phyloP scores from a whole-genome alignment of 2,888 invertebrate species.

The Leptopilina myrica region DNA sequence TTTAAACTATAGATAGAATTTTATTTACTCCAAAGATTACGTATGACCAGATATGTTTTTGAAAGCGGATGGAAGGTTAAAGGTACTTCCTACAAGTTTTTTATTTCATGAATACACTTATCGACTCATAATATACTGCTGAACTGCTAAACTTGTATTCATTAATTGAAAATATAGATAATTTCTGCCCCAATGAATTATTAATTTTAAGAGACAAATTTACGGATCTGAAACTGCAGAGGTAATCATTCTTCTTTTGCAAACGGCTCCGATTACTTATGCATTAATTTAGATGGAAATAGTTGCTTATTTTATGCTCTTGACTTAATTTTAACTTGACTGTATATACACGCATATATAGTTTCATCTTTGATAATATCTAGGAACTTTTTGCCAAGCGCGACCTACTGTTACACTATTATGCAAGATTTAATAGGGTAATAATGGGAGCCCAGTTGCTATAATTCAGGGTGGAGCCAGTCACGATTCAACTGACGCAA shows the following conservation, averaged over 20 bases:
- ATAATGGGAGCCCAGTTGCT: slow-evolving; percentile 71
- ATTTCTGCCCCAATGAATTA: too few species aligned
- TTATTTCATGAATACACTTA: slow-evolving; percentile 49
- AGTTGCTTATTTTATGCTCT: too few species aligned
- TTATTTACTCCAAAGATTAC: slow-evolving; percentile 55
- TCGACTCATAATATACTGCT: background rate
- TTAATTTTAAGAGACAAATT: too few species aligned
- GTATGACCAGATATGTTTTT: slow-evolving; percentile 63
- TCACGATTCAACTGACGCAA: slow-evolving; percentile 75
- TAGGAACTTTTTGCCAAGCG: slow-evolving; percentile 48
- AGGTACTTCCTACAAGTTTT: slow-evolving; percentile 70
- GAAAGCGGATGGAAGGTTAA: slow-evolving; percentile 72
- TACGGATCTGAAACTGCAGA: too few species aligned
- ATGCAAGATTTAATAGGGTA: slow-evolving; percentile 75
- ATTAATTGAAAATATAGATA: too few species aligned
- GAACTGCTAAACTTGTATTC: too few species aligned
- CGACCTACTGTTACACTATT: slow-evolving; percentile 73
- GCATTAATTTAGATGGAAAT: too few species aligned
- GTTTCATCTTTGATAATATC: slow-evolving; percentile 6
- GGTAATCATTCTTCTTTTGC: too few species aligned
- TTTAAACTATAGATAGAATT: too few species aligned
- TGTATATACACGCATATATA: too few species aligned
- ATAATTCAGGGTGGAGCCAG: slow-evolving; percentile 75
- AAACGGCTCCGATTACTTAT: too few species aligned
- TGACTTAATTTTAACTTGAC: too few species aligned